phyloP scores from a whole-genome alignment of 2,113 vertebrate genomes.

The Procavia capensis region DNA sequence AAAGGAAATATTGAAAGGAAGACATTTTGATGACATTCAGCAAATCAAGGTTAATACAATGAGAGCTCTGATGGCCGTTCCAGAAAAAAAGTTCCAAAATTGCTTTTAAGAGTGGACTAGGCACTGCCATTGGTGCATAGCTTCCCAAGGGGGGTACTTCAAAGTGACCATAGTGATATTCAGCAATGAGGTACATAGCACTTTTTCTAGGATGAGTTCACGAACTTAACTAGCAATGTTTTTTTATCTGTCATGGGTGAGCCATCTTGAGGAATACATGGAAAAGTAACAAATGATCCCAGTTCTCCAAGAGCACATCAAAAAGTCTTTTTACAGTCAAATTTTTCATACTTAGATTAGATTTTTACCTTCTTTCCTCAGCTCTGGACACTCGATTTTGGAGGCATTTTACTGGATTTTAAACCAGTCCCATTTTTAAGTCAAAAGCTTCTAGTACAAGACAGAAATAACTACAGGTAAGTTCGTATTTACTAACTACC shows the following conservation, averaged over 20 bases:
- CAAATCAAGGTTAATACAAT: no score
- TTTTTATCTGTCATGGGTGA: not conserved
- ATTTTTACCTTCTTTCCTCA: constrained; percentile 7
- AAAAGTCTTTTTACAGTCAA: not conserved
- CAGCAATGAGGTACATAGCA: no score
- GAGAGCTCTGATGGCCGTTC: no score
- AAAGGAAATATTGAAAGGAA: no score
- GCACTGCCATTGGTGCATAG: no score
- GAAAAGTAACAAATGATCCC: not conserved
- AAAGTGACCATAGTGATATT: no score
- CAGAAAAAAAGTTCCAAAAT: no score
- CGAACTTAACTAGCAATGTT: no score
- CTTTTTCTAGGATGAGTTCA: no score
- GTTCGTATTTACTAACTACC: not conserved
- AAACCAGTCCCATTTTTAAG: constrained; percentile 33
- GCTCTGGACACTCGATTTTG: constrained; percentile 8
- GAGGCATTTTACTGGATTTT: constrained; percentile 7
- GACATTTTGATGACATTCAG: no score
- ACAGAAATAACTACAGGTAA: constrained; percentile 37
- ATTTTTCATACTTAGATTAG: not conserved
- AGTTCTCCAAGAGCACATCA: not conserved
- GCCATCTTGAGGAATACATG: not conserved
- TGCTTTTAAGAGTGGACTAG: no score
- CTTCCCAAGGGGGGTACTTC: no score
- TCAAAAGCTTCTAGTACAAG: constrained; percentile 28